A percentile compares a stretch with the other conserved stretches of the same genome.
Conservation (phyloP, 2,888 invertebrate genomes). For the Pedicia rivosa region DNA sequence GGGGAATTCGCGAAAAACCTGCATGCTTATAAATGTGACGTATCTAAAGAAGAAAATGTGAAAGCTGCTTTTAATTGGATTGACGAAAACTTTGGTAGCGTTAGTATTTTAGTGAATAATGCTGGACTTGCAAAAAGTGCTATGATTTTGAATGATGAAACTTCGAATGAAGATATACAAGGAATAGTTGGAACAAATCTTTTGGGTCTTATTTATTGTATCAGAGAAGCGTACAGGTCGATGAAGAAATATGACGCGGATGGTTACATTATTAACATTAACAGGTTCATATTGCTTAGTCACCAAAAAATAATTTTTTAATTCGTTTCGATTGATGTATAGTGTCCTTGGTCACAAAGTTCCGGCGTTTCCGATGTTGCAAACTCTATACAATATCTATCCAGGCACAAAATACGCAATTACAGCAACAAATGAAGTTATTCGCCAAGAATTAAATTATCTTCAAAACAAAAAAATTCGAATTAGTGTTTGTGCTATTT, state of each 20-base stretch:
- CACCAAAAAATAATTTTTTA: too few relatives aligned
- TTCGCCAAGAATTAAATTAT: conserved; percentile 22
- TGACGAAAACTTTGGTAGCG: conserved; percentile 32
- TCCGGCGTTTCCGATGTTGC: conserved; percentile 16
- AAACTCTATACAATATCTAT: conserved; percentile 18
- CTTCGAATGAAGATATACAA: conserved; percentile 17
- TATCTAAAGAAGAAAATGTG: conserved; percentile 36
- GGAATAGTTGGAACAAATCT: conserved; percentile 31
- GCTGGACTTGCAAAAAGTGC: conserved; percentile 29
- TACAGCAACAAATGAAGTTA: conserved; percentile 22
- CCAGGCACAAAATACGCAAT: conserved; percentile 21
- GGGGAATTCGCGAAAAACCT: conserved; percentile 16
- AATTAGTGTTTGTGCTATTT: neutral
- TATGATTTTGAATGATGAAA: conserved; percentile 13
- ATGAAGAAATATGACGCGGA: conserved; percentile 29
- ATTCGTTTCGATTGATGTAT: too few relatives aligned
- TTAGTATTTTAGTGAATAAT: conserved; percentile 40
- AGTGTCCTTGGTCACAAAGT: conserved; percentile 32
- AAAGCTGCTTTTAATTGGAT: conserved; percentile 35
- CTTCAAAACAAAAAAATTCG: conserved; percentile 3
- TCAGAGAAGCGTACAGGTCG: conserved; percentile 30
- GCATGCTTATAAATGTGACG: conserved; percentile 33
- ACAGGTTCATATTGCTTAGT: too few relatives aligned
- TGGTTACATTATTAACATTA: conserved; percentile 33
- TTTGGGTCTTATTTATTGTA: conserved; percentile 28